Base-by-base conservation (phyloP, 2,797 vertebrate genomes). In the Sebastes dallii region DNA sequence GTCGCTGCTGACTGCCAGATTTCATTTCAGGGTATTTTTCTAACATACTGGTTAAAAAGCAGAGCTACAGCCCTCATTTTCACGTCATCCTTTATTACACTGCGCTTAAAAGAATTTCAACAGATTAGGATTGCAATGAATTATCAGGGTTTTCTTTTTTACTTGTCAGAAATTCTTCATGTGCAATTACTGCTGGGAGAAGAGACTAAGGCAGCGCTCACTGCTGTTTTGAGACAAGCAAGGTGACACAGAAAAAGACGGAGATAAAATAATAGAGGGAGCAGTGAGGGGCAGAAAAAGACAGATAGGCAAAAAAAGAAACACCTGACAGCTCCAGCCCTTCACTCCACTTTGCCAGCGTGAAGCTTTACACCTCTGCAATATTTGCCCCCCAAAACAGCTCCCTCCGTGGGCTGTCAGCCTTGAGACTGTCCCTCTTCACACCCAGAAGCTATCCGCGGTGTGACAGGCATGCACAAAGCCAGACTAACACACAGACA, bases 341-440 rank as follows among this genome's bases (percentile, higher is more conserved):
- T 76, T 88, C 66, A 52, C 65, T 90, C 72, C 72, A 74, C 64
- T 84, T 88, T 83, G 36, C 70, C 87, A 84, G 75, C 54, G 3
- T 76, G 76, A 85, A 74, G 76, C 83, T 82, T 87, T 85, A 90
- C 83, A 90, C 85, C 75, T 78, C 61, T 12, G 42, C 67, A 88
- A 83, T 84, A 81, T 86, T 77, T 77, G 39, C 76, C 84, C 88
- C 74, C 10, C 6, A 83, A 50, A 91, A 84, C 72, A 65, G 50
- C 79, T 83, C 79, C 70, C 77, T 76, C 69, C n/a, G 13, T 65
- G 66, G 42, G 80, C 84, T 90, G 89, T 90, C 89, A 89, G 76
- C 78, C 62, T 60, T 3, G 11, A 80, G 84, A 90, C 74, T 84
- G 84, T 84, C 88, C 89, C 83, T 88, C 73, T 78, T 88, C 88